Evolutionary conservation across 2,888 invertebrate genomes (phyloP), one percentile per base, ranked within the genome.

Genomic region (Pseudococcus jackbeardsleyi): DNA sequence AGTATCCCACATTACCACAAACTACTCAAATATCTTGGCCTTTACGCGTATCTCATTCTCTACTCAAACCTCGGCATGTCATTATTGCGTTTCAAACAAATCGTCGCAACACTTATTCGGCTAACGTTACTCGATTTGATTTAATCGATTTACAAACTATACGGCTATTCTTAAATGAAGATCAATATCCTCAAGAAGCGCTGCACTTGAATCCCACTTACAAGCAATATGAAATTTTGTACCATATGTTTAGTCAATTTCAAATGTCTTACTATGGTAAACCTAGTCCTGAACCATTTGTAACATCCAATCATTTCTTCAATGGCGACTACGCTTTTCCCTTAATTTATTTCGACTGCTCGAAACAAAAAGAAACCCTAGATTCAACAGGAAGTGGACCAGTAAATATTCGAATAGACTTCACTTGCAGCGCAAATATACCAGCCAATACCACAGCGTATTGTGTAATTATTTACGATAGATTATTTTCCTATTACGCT

Each of bases 391-490:
- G 17, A 15, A 54, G 17, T 15, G 17, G 17, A 15, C 54, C 54
- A 54, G 12, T 54, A 4, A 54, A 54, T 54, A 17, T 54, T 15
- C 54, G 54, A 15, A 5, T 54, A 17, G 54, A 54, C 39, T 89
- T 89, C n/a, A 90, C 89, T 64, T 68, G 88, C 39, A 89, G 84
- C 39, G 90, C 90, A 9, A 90, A 84, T 17, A 87, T 22, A 17
- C 68, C 26, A 0, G 54, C 54, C 5, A 54, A 54, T 15, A 54
- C 54, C 17, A 54, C 54, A 0, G 17, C 54, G 6, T 54, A 54
- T 11, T 54, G 54, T 11, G 11, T 54, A 17, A 54, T 54, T 54
- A 54, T 54, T 15, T 54, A 54, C 17, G 54, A 54, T 11, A 54
- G 54, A 17, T 17, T 54, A 17, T 54, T 54, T 17, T 15, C 54